Evolutionary conservation across 2,113 vertebrate species (phyloP).

Genomic region (Planiliza haematocheilus): DNA sequence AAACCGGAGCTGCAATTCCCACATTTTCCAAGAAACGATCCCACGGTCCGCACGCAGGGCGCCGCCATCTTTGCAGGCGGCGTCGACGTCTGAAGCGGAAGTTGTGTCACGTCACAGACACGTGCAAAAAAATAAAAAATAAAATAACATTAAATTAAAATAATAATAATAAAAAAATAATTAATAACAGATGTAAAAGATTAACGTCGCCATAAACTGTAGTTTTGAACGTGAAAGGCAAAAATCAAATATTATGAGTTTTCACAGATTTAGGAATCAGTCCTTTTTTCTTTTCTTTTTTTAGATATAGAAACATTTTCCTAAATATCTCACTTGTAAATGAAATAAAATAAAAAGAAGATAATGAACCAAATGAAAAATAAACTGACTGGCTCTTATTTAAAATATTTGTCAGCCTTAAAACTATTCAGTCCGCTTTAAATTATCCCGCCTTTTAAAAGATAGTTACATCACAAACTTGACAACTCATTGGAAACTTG

Average conservation of each 20-base stretch:
- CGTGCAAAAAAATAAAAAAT: not conserved
- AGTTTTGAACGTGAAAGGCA: too few species aligned
- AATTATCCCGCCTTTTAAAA: too few species aligned
- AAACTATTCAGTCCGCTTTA: too few species aligned
- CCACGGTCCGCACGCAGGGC: slow-evolving; percentile 52
- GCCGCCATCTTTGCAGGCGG: slow-evolving; percentile 77
- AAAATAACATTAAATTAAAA: too few species aligned
- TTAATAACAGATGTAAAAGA: not conserved
- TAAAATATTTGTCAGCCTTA: too few species aligned
- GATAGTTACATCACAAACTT: slow-evolving; percentile 17
- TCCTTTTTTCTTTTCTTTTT: too few species aligned
- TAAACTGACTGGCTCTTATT: too few species aligned
- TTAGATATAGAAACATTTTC: too few species aligned
- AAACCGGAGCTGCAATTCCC: slow-evolving; percentile 31
- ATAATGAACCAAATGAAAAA: not conserved
- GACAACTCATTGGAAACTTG: slow-evolving; percentile 19
- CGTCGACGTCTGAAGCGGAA: slow-evolving; percentile 52
- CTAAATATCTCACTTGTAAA: not conserved
- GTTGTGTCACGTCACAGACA: not conserved
- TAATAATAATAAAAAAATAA: not conserved
- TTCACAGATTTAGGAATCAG: too few species aligned
- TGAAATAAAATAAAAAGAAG: slow-evolving; percentile 2
- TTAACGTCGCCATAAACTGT: too few species aligned
- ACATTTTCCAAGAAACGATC: slow-evolving; percentile 68
- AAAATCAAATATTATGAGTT: too few species aligned